Base-by-base conservation (phyloP, 2,888 invertebrate genomes). In the Drosophila planitibia region DNA sequence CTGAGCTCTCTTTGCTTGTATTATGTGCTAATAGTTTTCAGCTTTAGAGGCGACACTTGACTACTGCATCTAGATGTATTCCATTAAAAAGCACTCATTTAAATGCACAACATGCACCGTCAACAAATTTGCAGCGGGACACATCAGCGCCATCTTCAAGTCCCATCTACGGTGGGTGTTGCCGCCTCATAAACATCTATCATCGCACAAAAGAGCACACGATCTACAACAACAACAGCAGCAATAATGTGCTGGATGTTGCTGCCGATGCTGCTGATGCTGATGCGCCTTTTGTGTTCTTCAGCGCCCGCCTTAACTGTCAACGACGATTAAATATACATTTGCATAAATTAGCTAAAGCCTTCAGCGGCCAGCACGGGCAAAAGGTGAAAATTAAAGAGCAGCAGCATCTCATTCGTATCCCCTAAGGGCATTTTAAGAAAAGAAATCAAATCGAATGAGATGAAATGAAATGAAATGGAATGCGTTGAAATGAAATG, bases 261-360 rank as follows among this genome's bases (percentile, higher is more conserved):
- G 71, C 25, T 59, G 58, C 25, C 41, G 61, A 14, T 62, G 73
- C 58, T 69, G 59, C 10, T 58, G 71, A 19, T 32, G 52, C 52
- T 76, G 76, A 69, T 66, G 71, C 60, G 41, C 52, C 70, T 74
- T 71, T 72, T 72, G 79, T 77, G 76, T 69, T 75, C 70, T 75
- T 57, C 66, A 74, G 70, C 70, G 83, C 76, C 79, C 81, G 89
- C 82, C 82, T 84, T 89, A 91, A 91, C 91, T 91, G 90, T 91
- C 91, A 91, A 83, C 90, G 85, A 76, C 83, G 85, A 91, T 91
- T 91, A 91, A 91, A 91, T 81, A 83, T 80, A 82, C 90, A 91
- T 91, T 91, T 91, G 87, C 91, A 90, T 91, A 90, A 88, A 88
- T 88, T 88, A 88, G 90, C 75, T 72, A 81, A 85, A 81, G 79